phyloP scores from a whole-genome alignment of 1,140 invertebrate species.

The Uloborus diversus region DNA sequence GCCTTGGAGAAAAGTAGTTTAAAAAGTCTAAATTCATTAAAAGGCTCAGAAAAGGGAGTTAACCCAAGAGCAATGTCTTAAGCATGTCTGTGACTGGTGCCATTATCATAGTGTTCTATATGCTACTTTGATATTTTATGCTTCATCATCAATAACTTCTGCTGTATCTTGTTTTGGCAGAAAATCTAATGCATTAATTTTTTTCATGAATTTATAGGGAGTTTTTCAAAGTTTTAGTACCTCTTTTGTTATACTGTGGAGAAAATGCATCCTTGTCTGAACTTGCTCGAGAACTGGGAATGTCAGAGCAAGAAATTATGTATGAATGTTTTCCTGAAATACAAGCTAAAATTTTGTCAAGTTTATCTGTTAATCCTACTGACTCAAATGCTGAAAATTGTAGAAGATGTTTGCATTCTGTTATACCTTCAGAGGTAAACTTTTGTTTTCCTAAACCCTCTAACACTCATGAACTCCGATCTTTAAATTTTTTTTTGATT shows the following conservation, averaged over 20 bases:
- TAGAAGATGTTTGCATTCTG: neutral
- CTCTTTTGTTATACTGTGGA: slow-evolving; percentile 18
- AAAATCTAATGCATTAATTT: no score
- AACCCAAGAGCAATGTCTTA: no score
- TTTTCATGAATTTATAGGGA: neutral
- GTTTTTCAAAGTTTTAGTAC: slow-evolving; percentile 15
- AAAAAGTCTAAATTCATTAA: no score
- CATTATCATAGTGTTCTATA: no score
- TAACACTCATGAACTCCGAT: no score
- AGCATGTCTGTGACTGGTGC: no score
- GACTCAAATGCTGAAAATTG: neutral
- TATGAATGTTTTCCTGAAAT: slow-evolving; percentile 14
- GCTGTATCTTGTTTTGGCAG: no score
- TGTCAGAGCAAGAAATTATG: slow-evolving; percentile 1
- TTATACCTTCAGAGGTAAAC: slow-evolving; percentile 29
- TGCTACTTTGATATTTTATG: no score
- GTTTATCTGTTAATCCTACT: neutral
- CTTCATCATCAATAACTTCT: no score
- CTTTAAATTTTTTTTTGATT: no score
- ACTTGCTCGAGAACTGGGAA: neutral
- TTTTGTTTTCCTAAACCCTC: neutral
- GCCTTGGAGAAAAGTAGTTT: no score
- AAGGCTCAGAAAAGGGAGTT: no score
- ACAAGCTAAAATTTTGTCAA: slow-evolving; percentile 28
- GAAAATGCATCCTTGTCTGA: slow-evolving; percentile 16